Evolutionary conservation across 2,113 vertebrate genomes (phyloP), one percentile per base, ranked within the genome.

Genomic region (Syngnathus scovelli): DNA sequence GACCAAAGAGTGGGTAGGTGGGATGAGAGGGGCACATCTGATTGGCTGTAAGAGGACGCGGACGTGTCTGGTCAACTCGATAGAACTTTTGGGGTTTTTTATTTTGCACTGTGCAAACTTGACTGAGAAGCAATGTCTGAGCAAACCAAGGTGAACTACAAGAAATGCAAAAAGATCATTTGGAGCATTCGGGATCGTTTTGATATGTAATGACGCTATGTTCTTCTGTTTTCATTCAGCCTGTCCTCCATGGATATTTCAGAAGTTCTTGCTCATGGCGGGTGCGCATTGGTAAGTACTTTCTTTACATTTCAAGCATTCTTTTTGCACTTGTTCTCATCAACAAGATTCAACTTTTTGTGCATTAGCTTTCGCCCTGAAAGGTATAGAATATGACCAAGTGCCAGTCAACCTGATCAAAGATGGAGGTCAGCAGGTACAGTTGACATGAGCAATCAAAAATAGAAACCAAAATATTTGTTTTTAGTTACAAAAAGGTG

Each of bases 241-340:
- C 96, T 0, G 67, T 96, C 70, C 94, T 99, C 66, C 93, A 98
- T 69, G 92, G 94, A 80, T 99, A 98, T 86, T 99, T 94, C 90
- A 93, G 95, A 89, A 99, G 97, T 69, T 98, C 96, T 70, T 98
- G 97, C 76, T 93, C 96, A 7, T 99, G 96, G 96, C 93, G 97
- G 85, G 97, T 99, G 43, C 91, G 96, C 77, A 96, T 96, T 0
- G 97, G 96, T 99, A 92, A 95, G 94, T 9, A 4, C 27, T 54
- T 23, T 8, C 23, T 2, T 6, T 15, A n/a, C 19, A 23, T 21
- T 21, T 23, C 23, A 3, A 4, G 9, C 16, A 23, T 33, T 33
- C 27, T 33, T 33, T 33, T 33, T 33, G 51, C 46, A 49, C 6
- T 7, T 49, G 7, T 49, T 7, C 6, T 49, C 6, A 48, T 48